Base-by-base conservation (phyloP, 2,113 vertebrate genomes). In the Quiscalus mexicanus region DNA sequence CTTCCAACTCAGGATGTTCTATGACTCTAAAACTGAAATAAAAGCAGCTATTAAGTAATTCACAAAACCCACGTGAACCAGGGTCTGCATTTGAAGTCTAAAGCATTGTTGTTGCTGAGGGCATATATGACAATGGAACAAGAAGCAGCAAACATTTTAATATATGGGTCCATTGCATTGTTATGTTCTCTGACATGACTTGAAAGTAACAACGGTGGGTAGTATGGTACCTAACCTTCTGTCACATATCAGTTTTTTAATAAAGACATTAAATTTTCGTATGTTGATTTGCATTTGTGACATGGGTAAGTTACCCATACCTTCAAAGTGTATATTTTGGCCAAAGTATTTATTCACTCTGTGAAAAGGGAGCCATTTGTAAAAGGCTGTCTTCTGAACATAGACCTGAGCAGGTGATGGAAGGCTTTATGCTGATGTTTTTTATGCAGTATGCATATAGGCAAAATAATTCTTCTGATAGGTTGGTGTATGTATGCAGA, bases 91-190 rank as follows among this genome's bases (percentile, higher is more conserved):
- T 45, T 35, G 31, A 79, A 49, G 7, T 62, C 27, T 58, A 42
- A 58, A 86, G 22, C 8, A 0, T 41, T 44, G 8, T 45, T 75
- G 12, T 84, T 62, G 11, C 37, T 87, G 25, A 12, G 8, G 9
- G 0, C 9, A 2, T 65, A 19, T 39, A 19, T 39, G 13, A 15
- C 30, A 60, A 8, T 4, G 6, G 35, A 65, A 74, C 2, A 11
- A 75, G 35, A 67, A 74, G 22, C 53, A 49, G 35, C 28, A 22
- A 28, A 21, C 4, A 5, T 73, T 76, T 84, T 27, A 59, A 18
- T 68, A 24, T 15, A 47, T 42, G 20, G 0, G 6, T 76, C 35
- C 7, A 3, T 11, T 63, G 28, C 13, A 14, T 23, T 55, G 7
- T 39, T 86, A 16, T 0, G 7, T 89, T 71, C 19, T 75, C 22